Conservation (phyloP, 2,888 invertebrate genomes). For the Nysson spinosus region DNA sequence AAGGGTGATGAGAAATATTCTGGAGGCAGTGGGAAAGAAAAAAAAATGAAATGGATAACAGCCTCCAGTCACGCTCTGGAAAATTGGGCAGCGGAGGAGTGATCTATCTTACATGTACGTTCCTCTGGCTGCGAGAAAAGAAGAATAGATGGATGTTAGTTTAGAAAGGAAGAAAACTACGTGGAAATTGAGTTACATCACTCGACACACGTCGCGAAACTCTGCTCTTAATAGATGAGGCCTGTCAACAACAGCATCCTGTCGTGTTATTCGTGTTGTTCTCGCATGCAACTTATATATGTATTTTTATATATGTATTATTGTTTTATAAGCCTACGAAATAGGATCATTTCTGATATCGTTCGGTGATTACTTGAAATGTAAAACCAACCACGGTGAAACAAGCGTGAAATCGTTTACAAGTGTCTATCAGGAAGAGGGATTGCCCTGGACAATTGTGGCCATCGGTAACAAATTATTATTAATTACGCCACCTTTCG, state of each 20-base stretch:
- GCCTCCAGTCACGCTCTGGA: constrained; percentile 33
- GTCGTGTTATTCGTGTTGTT: constrained; percentile 1
- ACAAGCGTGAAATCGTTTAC: background rate
- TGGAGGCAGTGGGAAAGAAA: background rate
- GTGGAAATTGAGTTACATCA: constrained; percentile 55
- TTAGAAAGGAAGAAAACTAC: constrained; percentile 32
- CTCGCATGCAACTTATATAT: too few relatives aligned
- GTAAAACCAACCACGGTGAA: too few relatives aligned
- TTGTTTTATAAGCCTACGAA: too few relatives aligned
- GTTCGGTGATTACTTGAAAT: too few relatives aligned
- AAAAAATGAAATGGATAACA: constrained; percentile 11
- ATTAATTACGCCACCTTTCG: constrained; percentile 44
- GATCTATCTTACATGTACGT: constrained; percentile 63
- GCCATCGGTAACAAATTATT: constrained; percentile 16
- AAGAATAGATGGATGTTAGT: constrained; percentile 33
- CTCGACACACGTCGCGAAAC: constrained; percentile 30
- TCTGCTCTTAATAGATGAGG: constrained; percentile 37
- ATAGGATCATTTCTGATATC: too few relatives aligned
- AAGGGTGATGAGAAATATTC: too few relatives aligned
- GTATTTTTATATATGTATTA: too few relatives aligned
- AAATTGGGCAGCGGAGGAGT: constrained; percentile 59
- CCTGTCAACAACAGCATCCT: constrained; percentile 29
- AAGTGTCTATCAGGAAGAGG: too few relatives aligned
- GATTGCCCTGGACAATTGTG: too few relatives aligned
- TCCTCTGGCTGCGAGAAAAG: constrained; percentile 11